phyloP scores from a whole-genome alignment of 2,797 vertebrate genomes.

The Pyrocephalus nanus region DNA sequence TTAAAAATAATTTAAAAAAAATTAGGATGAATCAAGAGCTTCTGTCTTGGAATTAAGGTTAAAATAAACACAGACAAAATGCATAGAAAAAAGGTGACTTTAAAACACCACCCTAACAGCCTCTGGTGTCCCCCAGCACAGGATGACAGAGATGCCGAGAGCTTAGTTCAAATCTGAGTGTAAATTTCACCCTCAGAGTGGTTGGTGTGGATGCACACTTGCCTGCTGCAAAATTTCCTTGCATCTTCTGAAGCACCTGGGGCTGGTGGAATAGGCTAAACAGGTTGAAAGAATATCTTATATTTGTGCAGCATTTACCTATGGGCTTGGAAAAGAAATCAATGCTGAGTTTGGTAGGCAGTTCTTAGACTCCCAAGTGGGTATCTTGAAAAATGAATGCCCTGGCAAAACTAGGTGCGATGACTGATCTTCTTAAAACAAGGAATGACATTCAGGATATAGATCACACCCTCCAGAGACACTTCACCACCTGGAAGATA shows the following conservation, averaged over 20 bases:
- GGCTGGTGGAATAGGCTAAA: not conserved
- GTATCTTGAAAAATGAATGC: not conserved
- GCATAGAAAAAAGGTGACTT: not conserved
- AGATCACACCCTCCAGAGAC: not conserved
- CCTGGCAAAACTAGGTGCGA: not conserved
- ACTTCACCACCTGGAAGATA: not conserved
- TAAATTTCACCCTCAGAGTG: not conserved
- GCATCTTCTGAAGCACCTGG: not conserved
- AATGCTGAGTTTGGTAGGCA: not conserved
- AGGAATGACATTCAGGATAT: not conserved
- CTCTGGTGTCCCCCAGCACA: not conserved
- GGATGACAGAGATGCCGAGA: not conserved
- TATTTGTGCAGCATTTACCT: not conserved
- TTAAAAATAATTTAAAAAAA: not conserved
- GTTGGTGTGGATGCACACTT: not conserved
- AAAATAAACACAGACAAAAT: not conserved
- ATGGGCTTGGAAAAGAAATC: not conserved
- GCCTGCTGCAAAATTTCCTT: not conserved
- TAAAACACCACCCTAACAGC: not conserved
- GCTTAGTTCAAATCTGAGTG: not conserved
- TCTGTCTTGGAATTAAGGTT: not conserved
- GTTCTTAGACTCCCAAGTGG: not conserved
- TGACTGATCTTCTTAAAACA: not conserved
- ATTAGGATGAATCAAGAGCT: not conserved
- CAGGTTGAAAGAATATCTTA: not conserved